Conservation (phyloP, 92 coral and sea anemone genomes). For the Paragorgia papillata region DNA sequence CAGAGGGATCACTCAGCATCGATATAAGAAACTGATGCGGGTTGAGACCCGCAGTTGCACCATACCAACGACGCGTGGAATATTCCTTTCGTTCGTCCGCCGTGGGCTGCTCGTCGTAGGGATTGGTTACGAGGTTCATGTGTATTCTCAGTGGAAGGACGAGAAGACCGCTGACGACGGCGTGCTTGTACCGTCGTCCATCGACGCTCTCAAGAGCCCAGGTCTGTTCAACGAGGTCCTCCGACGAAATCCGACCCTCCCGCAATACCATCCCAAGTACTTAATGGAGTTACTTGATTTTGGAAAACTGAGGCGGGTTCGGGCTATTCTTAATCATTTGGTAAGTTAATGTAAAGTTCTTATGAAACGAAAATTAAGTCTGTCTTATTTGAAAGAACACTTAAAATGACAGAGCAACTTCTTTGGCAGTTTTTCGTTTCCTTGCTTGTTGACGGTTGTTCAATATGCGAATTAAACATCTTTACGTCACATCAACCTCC, state of each 20-base stretch:
- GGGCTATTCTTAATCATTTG: constrained; percentile 92
- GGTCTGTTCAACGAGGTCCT: constrained; percentile 95
- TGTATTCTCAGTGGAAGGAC: constrained; percentile 94
- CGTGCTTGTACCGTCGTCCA: constrained; percentile 67
- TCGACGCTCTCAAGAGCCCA: constrained; percentile 64
- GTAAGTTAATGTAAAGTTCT: constrained; percentile 63
- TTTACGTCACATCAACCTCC: too few species aligned
- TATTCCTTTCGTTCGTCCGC: constrained; percentile 79
- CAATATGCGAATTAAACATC: too few species aligned
- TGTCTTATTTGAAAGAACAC: too few species aligned
- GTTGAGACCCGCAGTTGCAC: constrained; percentile 24
- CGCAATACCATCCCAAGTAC: constrained; percentile 97
- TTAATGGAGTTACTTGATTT: constrained; percentile 97
- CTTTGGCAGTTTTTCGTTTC: too few species aligned
- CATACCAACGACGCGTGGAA: not conserved
- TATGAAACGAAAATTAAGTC: too few species aligned
- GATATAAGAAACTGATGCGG: constrained; percentile 10
- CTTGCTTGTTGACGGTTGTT: too few species aligned
- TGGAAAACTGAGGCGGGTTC: constrained; percentile 88
- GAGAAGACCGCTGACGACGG: constrained; percentile 16
- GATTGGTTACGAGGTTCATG: constrained; percentile 95
- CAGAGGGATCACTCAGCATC: not conserved
- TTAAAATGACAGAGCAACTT: too few species aligned
- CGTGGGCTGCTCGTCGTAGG: constrained; percentile 96
- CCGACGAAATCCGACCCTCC: constrained; percentile 84